These are phyloP conservation scores for Ochlodes sylvanus DNA, from an alignment of 2,888 invertebrate genomes.

Conservation along the genomic window DNA sequence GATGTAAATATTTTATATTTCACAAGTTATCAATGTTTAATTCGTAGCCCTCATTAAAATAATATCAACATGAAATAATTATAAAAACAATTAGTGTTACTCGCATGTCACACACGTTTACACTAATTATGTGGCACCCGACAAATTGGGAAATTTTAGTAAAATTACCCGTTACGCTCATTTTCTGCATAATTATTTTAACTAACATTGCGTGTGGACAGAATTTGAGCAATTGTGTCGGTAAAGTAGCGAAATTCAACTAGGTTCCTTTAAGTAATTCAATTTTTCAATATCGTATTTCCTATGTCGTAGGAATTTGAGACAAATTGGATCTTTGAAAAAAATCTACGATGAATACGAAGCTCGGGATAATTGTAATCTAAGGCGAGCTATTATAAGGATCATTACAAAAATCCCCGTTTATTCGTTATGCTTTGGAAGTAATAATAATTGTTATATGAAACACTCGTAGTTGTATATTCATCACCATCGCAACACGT, in stretches of 20 bases:
- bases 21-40: neutral
- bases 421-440: no score
- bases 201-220: conserved; percentile 24
- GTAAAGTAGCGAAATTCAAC: neutral
- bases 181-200: conserved; percentile 28
- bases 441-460: no score
- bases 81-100: neutral
- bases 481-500: no score
- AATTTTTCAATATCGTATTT: no score
- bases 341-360: no score
- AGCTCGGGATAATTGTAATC: no score
- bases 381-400: no score
- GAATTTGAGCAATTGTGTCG: neutral
- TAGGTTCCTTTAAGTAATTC: no score
- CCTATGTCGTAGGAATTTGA: no score
- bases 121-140: neutral
- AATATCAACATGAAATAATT: neutral
- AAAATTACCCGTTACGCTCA: conserved; percentile 2
- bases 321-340: no score
- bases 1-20: neutral
- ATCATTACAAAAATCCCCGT: no score
- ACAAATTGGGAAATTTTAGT: conserved; percentile 1
- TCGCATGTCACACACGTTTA: neutral
- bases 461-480: no score
- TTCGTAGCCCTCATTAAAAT: neutral